Evolutionary conservation across 2,797 vertebrate genomes (phyloP).

Genomic region (Xyrichtys novacula): DNA sequence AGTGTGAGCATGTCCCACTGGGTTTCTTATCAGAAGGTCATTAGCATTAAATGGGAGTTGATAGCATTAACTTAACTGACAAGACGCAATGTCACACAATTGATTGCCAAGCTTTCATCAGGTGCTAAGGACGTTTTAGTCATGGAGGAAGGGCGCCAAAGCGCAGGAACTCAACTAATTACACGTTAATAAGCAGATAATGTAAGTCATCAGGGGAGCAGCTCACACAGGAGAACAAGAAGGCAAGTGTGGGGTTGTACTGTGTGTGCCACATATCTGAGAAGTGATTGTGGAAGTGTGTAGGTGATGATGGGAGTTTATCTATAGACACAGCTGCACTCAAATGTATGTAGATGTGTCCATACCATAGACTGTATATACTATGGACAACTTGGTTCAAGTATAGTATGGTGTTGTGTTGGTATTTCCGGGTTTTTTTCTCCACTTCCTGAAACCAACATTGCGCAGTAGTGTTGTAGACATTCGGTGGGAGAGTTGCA

Average conservation of each 20-base stretch:
- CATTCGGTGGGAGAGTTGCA: too few relatives aligned
- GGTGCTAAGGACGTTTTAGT: conserved; percentile 48
- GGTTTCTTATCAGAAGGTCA: conserved; percentile 76
- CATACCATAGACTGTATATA: too few relatives aligned
- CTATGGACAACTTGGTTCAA: too few relatives aligned
- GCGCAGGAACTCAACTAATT: conserved; percentile 57
- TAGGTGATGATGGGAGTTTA: conserved; percentile 9
- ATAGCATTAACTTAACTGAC: conserved; percentile 73
- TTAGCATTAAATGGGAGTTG: conserved; percentile 69
- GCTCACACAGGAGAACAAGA: conserved; percentile 28
- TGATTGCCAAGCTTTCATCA: conserved; percentile 66
- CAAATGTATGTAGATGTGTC: neutral
- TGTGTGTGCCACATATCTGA: conserved; percentile 9
- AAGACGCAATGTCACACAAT: conserved; percentile 66
- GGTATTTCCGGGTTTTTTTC: too few relatives aligned
- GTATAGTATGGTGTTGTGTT: too few relatives aligned
- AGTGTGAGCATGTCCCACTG: conserved; percentile 62
- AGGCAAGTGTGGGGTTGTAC: conserved; percentile 45
- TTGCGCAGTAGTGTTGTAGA: too few relatives aligned
- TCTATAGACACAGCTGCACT: neutral
- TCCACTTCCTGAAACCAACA: too few relatives aligned
- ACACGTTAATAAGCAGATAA: conserved; percentile 60
- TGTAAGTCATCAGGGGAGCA: conserved; percentile 49
- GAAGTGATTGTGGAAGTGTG: neutral
- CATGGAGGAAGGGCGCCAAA: conserved; percentile 52